Evolutionary conservation across 2,797 vertebrate species (phyloP).

Genomic region (Coracias cyanogaster): DNA sequence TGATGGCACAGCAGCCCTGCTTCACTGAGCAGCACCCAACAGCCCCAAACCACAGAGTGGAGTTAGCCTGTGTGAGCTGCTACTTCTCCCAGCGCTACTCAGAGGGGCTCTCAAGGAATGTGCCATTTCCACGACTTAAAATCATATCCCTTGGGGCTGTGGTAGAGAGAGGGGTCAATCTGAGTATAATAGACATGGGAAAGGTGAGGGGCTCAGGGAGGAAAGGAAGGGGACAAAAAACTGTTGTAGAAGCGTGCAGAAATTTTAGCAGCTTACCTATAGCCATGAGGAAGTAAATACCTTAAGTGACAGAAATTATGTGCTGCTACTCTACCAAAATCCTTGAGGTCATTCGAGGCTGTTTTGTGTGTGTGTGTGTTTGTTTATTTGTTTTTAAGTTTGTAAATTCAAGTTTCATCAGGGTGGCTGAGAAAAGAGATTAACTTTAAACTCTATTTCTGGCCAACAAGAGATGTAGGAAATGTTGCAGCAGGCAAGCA

Average conservation of each 20-base stretch:
- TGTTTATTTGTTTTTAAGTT: not conserved
- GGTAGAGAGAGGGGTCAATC: not conserved
- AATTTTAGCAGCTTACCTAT: not conserved
- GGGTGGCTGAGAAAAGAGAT: not conserved
- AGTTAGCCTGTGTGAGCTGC: no score
- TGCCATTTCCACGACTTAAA: not conserved
- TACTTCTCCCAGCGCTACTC: not conserved
- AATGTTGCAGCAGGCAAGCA: slow-evolving; percentile 58
- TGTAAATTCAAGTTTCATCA: not conserved
- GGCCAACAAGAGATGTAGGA: slow-evolving; percentile 35
- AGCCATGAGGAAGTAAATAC: not conserved
- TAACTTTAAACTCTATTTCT: slow-evolving; percentile 57
- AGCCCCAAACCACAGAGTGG: no score
- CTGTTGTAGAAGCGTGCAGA: not conserved
- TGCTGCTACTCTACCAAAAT: not conserved
- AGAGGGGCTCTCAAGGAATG: not conserved
- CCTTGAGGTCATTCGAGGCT: not conserved
- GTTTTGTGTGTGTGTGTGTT: not conserved
- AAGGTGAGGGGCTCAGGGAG: not conserved
- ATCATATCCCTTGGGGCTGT: not conserved
- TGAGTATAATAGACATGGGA: not conserved
- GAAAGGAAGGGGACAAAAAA: not conserved
- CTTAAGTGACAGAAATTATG: not conserved
- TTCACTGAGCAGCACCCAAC: not conserved
- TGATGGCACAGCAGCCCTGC: rapidly evolving